A percentile compares a stretch with the other conserved stretches of the same genome.
These are phyloP conservation scores for Centrocercus urophasianus DNA, from an alignment of 2,113 vertebrate species.

Conservation along the genomic window DNA sequence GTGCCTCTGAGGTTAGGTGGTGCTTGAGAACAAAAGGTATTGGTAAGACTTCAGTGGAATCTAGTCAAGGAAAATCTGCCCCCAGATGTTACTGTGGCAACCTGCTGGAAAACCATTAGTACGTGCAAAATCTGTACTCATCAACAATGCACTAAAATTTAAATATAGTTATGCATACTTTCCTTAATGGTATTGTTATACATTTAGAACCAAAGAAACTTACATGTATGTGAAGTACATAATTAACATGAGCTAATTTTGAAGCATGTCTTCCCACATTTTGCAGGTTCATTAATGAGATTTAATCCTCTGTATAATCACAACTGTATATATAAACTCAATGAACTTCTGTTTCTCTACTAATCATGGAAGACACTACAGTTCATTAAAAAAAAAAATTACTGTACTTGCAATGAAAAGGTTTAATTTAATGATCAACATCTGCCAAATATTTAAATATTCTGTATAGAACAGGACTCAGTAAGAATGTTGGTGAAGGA, in stretches of 20 bases:
- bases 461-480: background rate
- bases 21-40: conserved; percentile 48
- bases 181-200: background rate
- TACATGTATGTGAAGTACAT: background rate
- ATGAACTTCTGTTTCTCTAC: background rate
- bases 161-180: background rate
- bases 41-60: conserved; percentile 12
- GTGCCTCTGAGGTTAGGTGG: conserved; percentile 62
- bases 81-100: background rate
- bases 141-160: background rate
- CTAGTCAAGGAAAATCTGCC: background rate
- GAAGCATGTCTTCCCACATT: background rate
- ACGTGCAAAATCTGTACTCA: background rate
- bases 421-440: background rate
- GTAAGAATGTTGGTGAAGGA: background rate
- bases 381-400: background rate
- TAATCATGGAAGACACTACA: background rate
- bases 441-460: background rate
- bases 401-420: background rate
- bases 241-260: background rate
- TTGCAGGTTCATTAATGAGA: background rate
- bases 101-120: background rate
- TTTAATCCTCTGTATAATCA: background rate
- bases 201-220: background rate
- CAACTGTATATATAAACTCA: background rate